Evolutionary conservation across 2,797 vertebrate species (phyloP).

Genomic region (Rhabdophis nuchalis): DNA sequence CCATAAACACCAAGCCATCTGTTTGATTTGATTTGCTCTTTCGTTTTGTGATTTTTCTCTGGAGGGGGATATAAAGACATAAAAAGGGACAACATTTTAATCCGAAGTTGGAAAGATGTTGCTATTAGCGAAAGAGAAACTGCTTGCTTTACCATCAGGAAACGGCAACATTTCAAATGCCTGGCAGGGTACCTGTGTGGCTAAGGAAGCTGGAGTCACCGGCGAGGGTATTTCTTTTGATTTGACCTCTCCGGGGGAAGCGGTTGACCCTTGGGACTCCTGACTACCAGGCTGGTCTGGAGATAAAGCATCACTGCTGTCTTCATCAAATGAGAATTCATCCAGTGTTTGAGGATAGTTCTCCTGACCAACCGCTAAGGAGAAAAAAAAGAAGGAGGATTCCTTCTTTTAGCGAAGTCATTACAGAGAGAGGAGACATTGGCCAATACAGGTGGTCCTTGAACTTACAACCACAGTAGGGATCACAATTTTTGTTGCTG

Average conservation of each 20-base stretch:
- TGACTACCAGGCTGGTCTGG: constrained; percentile 83
- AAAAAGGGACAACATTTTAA: background rate
- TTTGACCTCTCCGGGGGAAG: constrained; percentile 79
- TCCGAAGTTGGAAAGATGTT: background rate
- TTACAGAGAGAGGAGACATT: background rate
- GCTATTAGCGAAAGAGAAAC: background rate
- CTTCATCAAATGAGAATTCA: constrained; percentile 89
- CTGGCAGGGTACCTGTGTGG: constrained; percentile 75
- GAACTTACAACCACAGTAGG: background rate
- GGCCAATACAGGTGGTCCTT: background rate
- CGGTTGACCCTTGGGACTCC: constrained; percentile 80
- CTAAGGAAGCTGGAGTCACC: constrained; percentile 59
- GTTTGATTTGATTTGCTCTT: background rate
- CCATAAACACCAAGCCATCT: background rate
- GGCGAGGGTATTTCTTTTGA: constrained; percentile 73
- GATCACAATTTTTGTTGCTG: background rate
- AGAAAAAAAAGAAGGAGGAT: background rate
- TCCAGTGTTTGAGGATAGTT: constrained; percentile 74
- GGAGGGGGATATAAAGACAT: background rate
- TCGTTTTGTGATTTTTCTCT: background rate
- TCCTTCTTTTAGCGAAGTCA: constrained; percentile 1
- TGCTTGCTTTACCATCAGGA: background rate
- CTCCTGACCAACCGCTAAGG: constrained; percentile 70
- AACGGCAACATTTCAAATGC: background rate
- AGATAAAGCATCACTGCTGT: constrained; percentile 86